Base-by-base conservation (phyloP, 2,797 vertebrate genomes). In the Botia almorhae region DNA sequence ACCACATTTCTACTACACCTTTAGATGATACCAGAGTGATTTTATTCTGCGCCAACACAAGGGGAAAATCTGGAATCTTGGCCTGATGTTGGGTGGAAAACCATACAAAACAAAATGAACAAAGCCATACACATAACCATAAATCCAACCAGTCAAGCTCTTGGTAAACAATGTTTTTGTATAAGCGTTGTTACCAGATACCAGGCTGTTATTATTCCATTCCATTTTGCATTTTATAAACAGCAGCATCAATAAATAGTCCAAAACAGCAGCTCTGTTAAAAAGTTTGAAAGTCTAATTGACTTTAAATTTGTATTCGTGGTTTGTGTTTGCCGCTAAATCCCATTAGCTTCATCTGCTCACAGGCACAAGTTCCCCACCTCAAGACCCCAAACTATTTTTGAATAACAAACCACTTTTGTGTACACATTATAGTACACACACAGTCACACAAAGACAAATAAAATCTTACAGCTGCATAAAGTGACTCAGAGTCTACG, bases 11-110 rank as follows among this genome's bases (percentile, higher is more conserved):
- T 88, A 50, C 78, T 84, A 85, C 72, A 77, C 87, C 87, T 87
- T 84, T 78, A 80, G 81, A 91, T 89, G 85, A 78, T 85, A 87
- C 81, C 87, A 76, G 81, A 92, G 89, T 91, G 92, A 87, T 92
- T 92, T 93, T 91, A 89, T 92, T 90, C 89, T 88, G 87, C 84
- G 75, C 80, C 63, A 82, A 70, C 46, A n/a, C 14, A 79, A 80
- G 77, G 78, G 83, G 86, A 89, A 33, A 90, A 89, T 90, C 85
- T 88, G 88, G 84, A 80, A 64, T 74, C 82, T 82, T 65, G 50
- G 29, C 33, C 11, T 65, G 16, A 48, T 73, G 58, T 73, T 55
- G 58, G 16, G 26, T 55, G 21, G 12, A 70, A 63, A 70, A 51
- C 33, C 36, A n/a, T 13, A 55, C 55, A 65, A 76, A 43, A 33